Percentiles rank a stretch among this genome's conserved stretches.
Conservation (phyloP, 2,113 vertebrate genomes). For the Scopus umbretta region DNA sequence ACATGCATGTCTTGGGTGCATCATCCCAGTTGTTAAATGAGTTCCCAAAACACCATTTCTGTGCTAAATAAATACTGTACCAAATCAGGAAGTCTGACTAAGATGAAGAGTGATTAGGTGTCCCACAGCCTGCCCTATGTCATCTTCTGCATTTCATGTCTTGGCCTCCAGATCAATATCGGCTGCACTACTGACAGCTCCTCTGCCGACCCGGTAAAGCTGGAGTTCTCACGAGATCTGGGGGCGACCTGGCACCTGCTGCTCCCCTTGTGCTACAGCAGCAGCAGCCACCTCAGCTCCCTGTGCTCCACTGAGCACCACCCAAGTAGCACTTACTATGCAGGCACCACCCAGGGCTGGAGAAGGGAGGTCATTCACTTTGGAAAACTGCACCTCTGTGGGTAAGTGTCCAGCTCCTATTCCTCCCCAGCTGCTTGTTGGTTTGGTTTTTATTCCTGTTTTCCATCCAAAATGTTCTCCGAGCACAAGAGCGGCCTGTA, state of each 20-base stretch:
- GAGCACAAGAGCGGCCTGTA: not conserved
- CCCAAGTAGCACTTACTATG: slow-evolving; percentile 91
- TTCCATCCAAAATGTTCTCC: not conserved
- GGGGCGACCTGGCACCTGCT: slow-evolving; percentile 95
- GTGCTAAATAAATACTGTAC: not conserved
- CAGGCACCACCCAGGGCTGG: slow-evolving; percentile 93
- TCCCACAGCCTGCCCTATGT: not conserved
- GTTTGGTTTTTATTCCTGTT: not conserved
- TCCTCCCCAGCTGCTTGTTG: not conserved
- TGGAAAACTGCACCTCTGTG: slow-evolving; percentile 91
- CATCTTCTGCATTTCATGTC: not conserved
- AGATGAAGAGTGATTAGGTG: not conserved
- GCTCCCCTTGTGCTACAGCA: slow-evolving; percentile 91
- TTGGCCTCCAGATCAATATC: slow-evolving; percentile 84
- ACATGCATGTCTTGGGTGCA: not conserved
- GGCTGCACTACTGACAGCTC: slow-evolving; percentile 94
- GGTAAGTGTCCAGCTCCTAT: slow-evolving; percentile 72
- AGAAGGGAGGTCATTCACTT: slow-evolving; percentile 92
- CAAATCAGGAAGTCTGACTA: not conserved
- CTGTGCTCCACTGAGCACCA: slow-evolving; percentile 95
- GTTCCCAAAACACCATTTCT: not conserved
- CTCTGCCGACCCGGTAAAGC: slow-evolving; percentile 82
- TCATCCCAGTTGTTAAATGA: not conserved
- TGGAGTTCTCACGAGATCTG: slow-evolving; percentile 95
- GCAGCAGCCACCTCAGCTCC: slow-evolving; percentile 83